Base-by-base conservation (phyloP, 2,797 vertebrate species). In the Microctenopoma stevenorrisi region DNA sequence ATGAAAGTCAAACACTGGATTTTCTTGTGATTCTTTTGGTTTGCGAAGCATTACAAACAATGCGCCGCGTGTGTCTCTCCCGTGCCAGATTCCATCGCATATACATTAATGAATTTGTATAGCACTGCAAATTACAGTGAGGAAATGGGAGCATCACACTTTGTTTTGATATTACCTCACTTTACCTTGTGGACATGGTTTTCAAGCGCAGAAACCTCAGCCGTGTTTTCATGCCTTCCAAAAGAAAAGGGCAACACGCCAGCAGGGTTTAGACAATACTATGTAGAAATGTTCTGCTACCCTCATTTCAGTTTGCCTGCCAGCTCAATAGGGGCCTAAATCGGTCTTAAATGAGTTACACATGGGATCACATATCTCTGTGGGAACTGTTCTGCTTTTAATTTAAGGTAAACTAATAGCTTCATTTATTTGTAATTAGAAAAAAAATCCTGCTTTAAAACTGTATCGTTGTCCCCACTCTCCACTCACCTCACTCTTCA, bases 381-480 rank as follows among this genome's bases (percentile, higher is more conserved):
- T 70, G 76, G 83, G 78, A 89, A 72, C 74, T 61, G 68, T 59
- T 67, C 83, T 89, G 86, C 73, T 86, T 88, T 91, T 88, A 76
- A 92, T 91, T 88, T 83, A 86, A 90, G 73, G 87, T 89, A 90
- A 89, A 89, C 69, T 76, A 90, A 91, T 89, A 82, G 84, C 81
- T 81, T 84, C 61, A 92, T 85, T 81, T 91, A 86, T 91, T 92
- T 89, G 83, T 87, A 86, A 92, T 89, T 88, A 87, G 66, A 86
- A 81, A 64, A 55, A 78, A 85, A 78, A 82, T 85, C 75, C 72
- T 76, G 42, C 59, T 88, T 84, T 77, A 79, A 87, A 86, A 66
- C 64, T 63, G 62, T 78, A 84, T 74, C 74, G 73, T 64, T 68
- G 64, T 55, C 65, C 66, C 71, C 54, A 71, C 72, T 68, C 86